Evolutionary conservation across 2,113 vertebrate species (phyloP).

Genomic region (Recurvirostra avosetta): DNA sequence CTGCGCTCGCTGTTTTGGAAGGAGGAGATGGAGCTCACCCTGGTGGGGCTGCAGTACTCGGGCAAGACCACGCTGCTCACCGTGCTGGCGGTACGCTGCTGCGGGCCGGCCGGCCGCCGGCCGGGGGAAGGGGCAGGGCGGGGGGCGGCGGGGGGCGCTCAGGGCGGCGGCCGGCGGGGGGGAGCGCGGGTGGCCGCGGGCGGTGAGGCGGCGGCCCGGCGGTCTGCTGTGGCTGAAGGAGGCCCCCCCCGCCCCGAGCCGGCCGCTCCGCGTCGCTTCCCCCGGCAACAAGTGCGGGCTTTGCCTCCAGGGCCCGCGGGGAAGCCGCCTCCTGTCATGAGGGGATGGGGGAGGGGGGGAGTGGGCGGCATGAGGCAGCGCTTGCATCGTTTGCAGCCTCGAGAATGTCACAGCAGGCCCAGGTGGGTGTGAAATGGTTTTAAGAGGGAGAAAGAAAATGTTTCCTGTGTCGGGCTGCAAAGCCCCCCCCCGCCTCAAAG

Average conservation of each 20-base stretch:
- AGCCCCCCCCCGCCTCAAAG: not conserved
- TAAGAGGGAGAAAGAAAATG: not conserved
- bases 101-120: not conserved
- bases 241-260: too few relatives aligned
- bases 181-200: too few relatives aligned
- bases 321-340: fast-evolving
- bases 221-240: not conserved
- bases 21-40: conserved; percentile 90
- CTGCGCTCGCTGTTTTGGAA: conserved; percentile 87
- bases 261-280: not conserved
- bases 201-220: not conserved
- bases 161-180: not conserved
- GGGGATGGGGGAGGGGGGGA: not conserved
- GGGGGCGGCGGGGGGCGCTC: not conserved
- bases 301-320: not conserved
- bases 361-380: not conserved
- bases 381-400: not conserved
- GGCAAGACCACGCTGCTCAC: conserved; percentile 91
- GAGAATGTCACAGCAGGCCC: not conserved
- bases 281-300: not conserved
- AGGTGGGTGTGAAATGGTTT: not conserved
- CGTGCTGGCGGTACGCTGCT: conserved; percentile 71
- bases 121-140: not conserved
- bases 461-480: not conserved
- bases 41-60: conserved; percentile 88